A percentile compares a stretch with the other conserved stretches of the same genome.
phyloP scores from a whole-genome alignment of 2,113 vertebrate genomes.

The Ariopsis seemanni region DNA sequence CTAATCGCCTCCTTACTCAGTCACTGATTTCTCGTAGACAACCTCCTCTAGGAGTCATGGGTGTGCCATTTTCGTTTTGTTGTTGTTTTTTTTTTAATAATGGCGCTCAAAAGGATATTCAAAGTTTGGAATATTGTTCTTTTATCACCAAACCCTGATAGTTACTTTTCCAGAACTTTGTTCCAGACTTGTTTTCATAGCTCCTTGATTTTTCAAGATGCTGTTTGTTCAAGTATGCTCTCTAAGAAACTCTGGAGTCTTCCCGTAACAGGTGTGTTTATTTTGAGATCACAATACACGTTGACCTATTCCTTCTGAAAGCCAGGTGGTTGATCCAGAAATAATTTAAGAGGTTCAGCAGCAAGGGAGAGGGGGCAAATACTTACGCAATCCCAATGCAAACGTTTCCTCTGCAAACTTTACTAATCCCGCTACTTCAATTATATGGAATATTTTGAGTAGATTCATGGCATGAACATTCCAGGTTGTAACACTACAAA shows the following conservation, averaged over 20 bases:
- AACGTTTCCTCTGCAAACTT: background rate
- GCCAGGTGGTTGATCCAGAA: too few species aligned
- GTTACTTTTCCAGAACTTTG: background rate
- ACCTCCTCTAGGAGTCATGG: too few species aligned
- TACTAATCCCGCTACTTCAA: background rate
- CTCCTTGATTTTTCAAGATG: background rate
- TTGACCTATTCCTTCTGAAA: background rate
- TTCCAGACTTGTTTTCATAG: background rate
- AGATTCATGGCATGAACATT: background rate
- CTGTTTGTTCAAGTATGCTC: background rate
- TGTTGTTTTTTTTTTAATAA: background rate
- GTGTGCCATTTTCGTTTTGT: background rate
- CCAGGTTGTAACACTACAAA: background rate
- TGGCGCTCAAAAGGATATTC: background rate
- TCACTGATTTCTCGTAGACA: too few species aligned
- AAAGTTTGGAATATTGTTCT: background rate
- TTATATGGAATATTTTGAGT: background rate
- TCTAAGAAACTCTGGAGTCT: background rate
- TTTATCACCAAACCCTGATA: background rate
- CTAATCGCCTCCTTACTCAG: too few species aligned
- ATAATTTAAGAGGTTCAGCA: background rate
- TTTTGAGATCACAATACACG: background rate
- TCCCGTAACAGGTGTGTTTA: background rate
- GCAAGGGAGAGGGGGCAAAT: background rate
- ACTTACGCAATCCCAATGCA: background rate